Evolutionary conservation across 2,888 invertebrate species (phyloP), one percentile per base, ranked within the genome.

Genomic region (Synergus itoensis): DNA sequence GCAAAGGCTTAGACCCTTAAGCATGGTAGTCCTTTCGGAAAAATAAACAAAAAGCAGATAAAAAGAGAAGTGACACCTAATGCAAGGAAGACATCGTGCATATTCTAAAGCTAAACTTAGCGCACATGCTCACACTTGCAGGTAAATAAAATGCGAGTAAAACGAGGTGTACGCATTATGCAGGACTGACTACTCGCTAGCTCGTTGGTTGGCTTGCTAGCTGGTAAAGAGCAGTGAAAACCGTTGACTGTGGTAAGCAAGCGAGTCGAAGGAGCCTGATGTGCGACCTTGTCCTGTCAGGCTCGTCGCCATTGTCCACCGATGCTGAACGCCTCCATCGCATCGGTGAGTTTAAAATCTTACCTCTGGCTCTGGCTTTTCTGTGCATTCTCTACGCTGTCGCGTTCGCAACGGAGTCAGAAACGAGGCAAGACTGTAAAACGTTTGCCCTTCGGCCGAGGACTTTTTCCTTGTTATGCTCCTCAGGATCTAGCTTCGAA

Each of bases 281-380:
- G 80, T 84, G 87, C 88, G 88, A 88, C 89, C 88, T 89, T 89
- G 89, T 89, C 86, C 88, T 87, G 89, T 89, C 89, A 85, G 84
- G 84, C 87, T 86, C 87, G 87, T 89, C 89, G 89, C 88, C 89
- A 89, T 89, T 89, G 89, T 89, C 87, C 87, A 86, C 86, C 86
- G 83, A 85, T 85, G 85, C 85, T 84, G 86, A 87, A 87, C 87
- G 86, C 87, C 86, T 87, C 85, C 85, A 86, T 87, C 86, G 86
- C 85, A 86, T 87, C 86, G 86, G 85, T 86, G 84, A 85, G 85
- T 80, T 82, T 82, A 84, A 83, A 83, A 81, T 82, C 85, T 80
- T 78, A 75, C 69, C 79, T 11, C n/a, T 53, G 18, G 69, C 62
- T 62, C 81, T 78, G 80, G 76, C 79, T 83, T 81, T 79, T 79